Percentiles rank a stretch among this genome's conserved stretches.
These are phyloP conservation scores for Phyllopteryx taeniolatus DNA, from an alignment of 2,113 vertebrate species.

Conservation along the genomic window DNA sequence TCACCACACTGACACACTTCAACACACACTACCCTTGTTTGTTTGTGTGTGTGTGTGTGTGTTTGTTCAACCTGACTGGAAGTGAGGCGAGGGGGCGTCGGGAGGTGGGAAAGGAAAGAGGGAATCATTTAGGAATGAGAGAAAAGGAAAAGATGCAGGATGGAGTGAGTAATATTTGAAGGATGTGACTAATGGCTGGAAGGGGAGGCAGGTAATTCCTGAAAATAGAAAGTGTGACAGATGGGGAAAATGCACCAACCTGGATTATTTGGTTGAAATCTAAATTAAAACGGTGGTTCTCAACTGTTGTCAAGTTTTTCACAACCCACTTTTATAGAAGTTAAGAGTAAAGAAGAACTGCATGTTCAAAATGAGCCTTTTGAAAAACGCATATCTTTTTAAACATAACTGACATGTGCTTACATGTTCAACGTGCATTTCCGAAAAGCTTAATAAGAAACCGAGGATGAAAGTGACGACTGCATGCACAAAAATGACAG, in stretches of 20 bases:
- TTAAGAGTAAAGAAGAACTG: too few species aligned
- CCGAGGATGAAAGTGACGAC: too few species aligned
- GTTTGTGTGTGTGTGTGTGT: conserved; percentile 6
- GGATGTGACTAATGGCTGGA: conserved; percentile 39
- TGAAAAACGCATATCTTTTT: too few species aligned
- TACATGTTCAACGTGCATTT: too few species aligned
- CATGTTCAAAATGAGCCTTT: not conserved
- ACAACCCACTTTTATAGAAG: too few species aligned
- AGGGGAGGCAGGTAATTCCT: conserved; percentile 12
- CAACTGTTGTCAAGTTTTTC: too few species aligned
- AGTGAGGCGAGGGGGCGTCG: not conserved
- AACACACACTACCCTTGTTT: conserved; percentile 33
- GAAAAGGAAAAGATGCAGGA: conserved; percentile 22
- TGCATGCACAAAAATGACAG: too few species aligned
- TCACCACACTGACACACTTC: conserved; percentile 28
- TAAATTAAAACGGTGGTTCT: not conserved
- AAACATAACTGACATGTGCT: too few species aligned
- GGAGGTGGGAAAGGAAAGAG: conserved; percentile 4
- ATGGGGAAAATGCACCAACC: not conserved
- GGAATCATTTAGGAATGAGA: not conserved
- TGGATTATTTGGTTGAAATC: not conserved
- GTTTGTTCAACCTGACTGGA: conserved; percentile 19
- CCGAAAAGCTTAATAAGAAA: too few species aligned
- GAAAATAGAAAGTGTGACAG: not conserved
- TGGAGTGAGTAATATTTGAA: conserved; percentile 39